Evolutionary conservation across 2,113 vertebrate genomes (phyloP).

Genomic region (Sphyrna mokarran): DNA sequence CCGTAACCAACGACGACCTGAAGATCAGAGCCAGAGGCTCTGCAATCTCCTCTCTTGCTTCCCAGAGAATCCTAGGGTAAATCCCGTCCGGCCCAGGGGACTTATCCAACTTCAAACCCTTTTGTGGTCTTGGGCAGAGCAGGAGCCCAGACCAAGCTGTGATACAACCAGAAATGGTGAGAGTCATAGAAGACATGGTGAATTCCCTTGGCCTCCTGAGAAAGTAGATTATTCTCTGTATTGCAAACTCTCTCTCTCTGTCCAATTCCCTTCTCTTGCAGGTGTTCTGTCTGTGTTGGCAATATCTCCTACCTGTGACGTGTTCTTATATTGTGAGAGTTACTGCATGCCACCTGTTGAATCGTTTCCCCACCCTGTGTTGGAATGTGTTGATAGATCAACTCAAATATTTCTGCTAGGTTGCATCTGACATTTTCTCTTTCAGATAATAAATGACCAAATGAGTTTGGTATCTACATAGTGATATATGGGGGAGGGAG

Average conservation of each 20-base stretch:
- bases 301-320: too few species aligned
- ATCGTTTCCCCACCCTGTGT: background rate
- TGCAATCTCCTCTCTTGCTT: too few species aligned
- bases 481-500: background rate
- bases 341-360: background rate
- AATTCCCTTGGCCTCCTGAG: too few species aligned
- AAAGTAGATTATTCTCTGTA: background rate
- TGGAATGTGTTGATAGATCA: conserved; percentile 14
- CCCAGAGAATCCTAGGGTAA: too few species aligned
- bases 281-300: background rate
- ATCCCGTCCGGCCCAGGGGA: too few species aligned
- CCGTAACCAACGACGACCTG: too few species aligned
- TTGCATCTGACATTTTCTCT: background rate
- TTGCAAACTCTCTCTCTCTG: background rate
- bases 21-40: too few species aligned
- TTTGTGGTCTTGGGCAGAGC: too few species aligned
- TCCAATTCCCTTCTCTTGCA: background rate
- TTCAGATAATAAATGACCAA: background rate
- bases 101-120: too few species aligned
- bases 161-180: too few species aligned
- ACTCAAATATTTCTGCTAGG: background rate
- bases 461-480: background rate
- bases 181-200: too few species aligned
- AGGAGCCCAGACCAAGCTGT: too few species aligned
- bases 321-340: background rate